Conservation (phyloP, 1,140 invertebrate genomes). For the Meloidogyne floridensis region DNA sequence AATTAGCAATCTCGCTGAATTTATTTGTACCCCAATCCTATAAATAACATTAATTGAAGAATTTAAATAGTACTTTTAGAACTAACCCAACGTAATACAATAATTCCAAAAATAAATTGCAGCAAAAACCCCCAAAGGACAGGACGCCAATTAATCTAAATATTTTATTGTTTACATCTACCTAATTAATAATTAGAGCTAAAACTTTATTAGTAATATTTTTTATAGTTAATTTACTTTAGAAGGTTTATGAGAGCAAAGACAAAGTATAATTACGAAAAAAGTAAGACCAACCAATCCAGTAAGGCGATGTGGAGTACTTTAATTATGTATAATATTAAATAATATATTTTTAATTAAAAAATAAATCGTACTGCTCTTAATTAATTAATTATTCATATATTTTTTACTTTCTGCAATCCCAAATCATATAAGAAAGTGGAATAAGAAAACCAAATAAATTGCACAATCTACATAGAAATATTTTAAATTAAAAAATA, state of each 20-base stretch:
- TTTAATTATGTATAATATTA: not conserved
- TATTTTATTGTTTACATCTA: not conserved
- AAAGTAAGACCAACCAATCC: conserved; percentile 63
- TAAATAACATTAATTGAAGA: not conserved
- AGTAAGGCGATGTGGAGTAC: conserved; percentile 69
- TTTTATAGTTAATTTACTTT: conserved; percentile 20
- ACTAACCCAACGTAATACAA: conserved; percentile 74
- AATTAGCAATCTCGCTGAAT: conserved; percentile 49
- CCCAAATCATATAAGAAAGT: no score
- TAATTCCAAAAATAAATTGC: conserved; percentile 82
- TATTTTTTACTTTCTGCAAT: no score
- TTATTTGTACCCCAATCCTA: conserved; percentile 80
- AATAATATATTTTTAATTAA: no score
- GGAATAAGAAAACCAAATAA: no score
- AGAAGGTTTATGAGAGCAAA: conserved; percentile 58
- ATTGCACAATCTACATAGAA: no score
- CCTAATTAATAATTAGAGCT: not conserved
- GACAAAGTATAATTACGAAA: conserved; percentile 63
- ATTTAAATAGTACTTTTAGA: not conserved
- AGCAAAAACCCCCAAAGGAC: conserved; percentile 79
- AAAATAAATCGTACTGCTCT: no score
- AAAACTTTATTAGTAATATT: no score
- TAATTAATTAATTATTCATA: no score
- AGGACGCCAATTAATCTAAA: conserved; percentile 76
- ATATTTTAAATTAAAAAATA: conserved; percentile 8